phyloP scores from a whole-genome alignment of 2,797 vertebrate species.

The Myiothlypis chrysogaster region DNA sequence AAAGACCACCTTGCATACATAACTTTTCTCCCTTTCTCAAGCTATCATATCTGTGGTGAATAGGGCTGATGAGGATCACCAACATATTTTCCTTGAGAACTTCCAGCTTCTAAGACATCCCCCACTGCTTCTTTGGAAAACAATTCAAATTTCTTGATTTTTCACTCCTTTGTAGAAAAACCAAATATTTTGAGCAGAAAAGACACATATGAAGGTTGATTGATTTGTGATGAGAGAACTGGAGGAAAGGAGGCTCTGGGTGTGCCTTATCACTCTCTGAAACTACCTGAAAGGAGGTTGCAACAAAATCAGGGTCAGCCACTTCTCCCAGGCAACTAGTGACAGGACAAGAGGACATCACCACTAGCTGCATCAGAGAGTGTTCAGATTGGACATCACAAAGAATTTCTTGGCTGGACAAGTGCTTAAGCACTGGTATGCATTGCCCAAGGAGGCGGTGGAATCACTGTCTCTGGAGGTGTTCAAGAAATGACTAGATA shows the following conservation, averaged over 20 bases:
- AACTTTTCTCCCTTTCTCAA: not conserved
- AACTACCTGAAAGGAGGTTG: not conserved
- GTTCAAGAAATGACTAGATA: not conserved
- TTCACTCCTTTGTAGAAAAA: not conserved
- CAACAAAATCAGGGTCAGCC: rapidly evolving
- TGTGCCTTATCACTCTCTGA: not conserved
- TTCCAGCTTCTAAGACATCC: not conserved
- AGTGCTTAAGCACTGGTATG: not conserved
- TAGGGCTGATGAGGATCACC: not conserved
- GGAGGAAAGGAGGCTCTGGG: not conserved
- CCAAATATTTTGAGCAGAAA: not conserved
- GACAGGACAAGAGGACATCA: not conserved
- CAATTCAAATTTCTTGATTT: not conserved
- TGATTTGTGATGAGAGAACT: not conserved
- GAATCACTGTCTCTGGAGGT: not conserved
- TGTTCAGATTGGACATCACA: too few species aligned
- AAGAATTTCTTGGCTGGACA: not conserved
- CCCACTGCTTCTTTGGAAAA: not conserved
- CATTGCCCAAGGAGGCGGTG: not conserved
- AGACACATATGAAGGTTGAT: not conserved
- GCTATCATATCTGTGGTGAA: not conserved
- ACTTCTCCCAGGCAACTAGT: not conserved
- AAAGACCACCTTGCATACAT: not conserved
- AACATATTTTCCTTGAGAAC: not conserved
- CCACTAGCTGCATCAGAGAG: not conserved